Evolutionary conservation across 2,113 vertebrate genomes (phyloP), one percentile per base, ranked within the genome.

Genomic region (Rhodinocichla rosea): DNA sequence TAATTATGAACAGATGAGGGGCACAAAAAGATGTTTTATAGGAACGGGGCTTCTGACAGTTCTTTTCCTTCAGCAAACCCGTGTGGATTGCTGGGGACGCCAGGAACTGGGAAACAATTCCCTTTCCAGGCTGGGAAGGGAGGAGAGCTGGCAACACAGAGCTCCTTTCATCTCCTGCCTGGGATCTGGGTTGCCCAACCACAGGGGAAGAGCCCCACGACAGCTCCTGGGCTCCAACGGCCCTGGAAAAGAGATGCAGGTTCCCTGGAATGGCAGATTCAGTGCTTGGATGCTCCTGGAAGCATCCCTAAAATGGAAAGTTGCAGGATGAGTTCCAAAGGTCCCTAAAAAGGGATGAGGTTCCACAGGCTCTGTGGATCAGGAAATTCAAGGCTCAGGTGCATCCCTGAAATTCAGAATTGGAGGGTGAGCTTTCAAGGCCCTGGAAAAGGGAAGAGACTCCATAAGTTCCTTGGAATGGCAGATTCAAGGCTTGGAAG

Each of bases 1-100:
- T 75, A 93, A 97, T 76, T 83, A 76, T 67, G 78, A 87, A 52
- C 79, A 96, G 71, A 89, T 47, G 87, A 93, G 56, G 71, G 71
- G 80, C 83, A 83, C 53, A n/a, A 32, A 52, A 81, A 49, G 63
- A 45, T 19, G 40, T 90, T 83, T 62, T n/a, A 68, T 9, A 40
- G 13, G 55, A 55, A 11, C 35, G 56, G 50, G 37, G 71, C 16
- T 92, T 13, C 89, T 64, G 88, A 83, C 89, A 76, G 63, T 9
- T 76, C 83, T 69, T 89, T 73, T 57, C 92, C 92, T 63, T 57
- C 87, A 2, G 16, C 67, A 62, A 65, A 86, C 68, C 33, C 42
- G 15, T 26, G 57, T 1, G 57, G 24, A 60, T 8, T 13, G 49
- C 90, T 65, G 64, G 69, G 81, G 76, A 56, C 20, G 40, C 45